Evolutionary conservation across 2,888 invertebrate genomes (phyloP), one percentile per base, ranked within the genome.

Genomic region (Lepidocyrtoides sp.): DNA sequence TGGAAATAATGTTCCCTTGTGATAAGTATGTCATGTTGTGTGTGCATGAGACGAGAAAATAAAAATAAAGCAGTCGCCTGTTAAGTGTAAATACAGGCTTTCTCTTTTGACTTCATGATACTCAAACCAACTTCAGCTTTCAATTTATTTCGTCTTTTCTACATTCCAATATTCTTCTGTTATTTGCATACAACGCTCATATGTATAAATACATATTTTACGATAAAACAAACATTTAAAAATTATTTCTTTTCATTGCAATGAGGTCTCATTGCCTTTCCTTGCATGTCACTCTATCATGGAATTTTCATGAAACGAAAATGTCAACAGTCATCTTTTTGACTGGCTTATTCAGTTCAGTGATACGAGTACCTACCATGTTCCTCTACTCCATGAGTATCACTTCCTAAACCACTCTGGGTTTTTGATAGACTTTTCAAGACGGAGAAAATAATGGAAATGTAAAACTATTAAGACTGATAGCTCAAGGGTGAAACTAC

Each of bases 301-400:
- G n/a, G n/a, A 2, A 12, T 69, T 32, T 17, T 17, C 48, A 8
- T 0, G 75, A 54, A 79, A 54, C 4, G 54, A 51, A 79, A 79
- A 54, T 79, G 77, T 79, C 77, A 79, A 54, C 77, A 79, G 54
- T 79, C 77, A 79, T 54, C 17, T 48, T 66, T 8, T 5, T 10
- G 41, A 72, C 7, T 20, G 41, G 20, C 72, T 72, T n/a, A n/a
- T n/a, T 41, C 2, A 41, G 2, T 41, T 41, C 41, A 17, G 57
- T 57, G 10, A 10, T 8, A 20, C 20, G 7, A 57, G 57, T 2
- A 3, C 32, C 26, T 14, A 23, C 29, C 10, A 3, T 29, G 1
- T 66, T 66, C 20, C 7, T 0, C 20, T 29, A 14, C 32, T 14
- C 2, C 23, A 2, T 32, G 29, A 3, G 66, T 29, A 29, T 23